These are phyloP conservation scores for Tetanocera ferruginea DNA, from an alignment of 2,888 invertebrate species.

Conservation along the genomic window DNA sequence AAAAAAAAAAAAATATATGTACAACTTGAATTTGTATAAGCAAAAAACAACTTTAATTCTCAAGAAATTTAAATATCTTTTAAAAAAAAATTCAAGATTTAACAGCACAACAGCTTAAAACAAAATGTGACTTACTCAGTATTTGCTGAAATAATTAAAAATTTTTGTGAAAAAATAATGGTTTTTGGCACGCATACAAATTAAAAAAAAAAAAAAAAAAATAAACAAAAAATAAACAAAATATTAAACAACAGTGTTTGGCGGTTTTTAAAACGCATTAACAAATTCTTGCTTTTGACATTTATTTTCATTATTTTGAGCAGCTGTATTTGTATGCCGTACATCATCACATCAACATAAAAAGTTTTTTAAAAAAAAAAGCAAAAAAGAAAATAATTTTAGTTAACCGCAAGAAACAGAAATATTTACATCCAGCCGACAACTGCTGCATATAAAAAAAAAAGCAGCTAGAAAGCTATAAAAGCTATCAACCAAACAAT, in stretches of 20 bases:
- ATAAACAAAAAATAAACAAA: not conserved
- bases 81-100: conserved; percentile 32
- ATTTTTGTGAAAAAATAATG: not conserved
- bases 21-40: not conserved
- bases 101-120: conserved; percentile 36
- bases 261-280: too few relatives aligned
- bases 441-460: not conserved
- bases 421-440: not conserved
- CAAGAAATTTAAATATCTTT: not conserved
- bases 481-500: not conserved
- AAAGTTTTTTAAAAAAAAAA: not conserved
- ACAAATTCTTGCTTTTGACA: too few relatives aligned
- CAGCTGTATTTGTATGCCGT: not conserved
- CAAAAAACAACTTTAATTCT: conserved; percentile 15
- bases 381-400: not conserved
- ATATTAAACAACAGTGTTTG: too few relatives aligned
- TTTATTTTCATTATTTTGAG: too few relatives aligned
- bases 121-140: conserved; percentile 45
- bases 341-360: too few relatives aligned
- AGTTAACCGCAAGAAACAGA: not conserved
- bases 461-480: too few relatives aligned
- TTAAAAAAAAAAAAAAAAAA: not conserved
- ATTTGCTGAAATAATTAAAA: not conserved
- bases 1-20: conserved; percentile 23
- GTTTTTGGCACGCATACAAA: not conserved